Evolutionary conservation across 2,888 invertebrate genomes (phyloP).

Genomic region (Macaria liturata): DNA sequence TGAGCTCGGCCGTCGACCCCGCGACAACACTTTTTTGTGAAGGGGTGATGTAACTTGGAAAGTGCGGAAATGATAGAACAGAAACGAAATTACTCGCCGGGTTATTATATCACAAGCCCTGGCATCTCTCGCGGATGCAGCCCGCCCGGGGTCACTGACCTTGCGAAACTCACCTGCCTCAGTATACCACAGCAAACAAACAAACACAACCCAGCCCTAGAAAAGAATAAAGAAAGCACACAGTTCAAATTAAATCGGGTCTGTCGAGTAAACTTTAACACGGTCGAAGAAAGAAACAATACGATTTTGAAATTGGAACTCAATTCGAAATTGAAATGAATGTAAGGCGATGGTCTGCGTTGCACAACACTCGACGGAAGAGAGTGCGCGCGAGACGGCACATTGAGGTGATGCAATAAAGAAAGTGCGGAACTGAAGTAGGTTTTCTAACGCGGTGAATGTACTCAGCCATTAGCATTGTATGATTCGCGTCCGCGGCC

Average conservation of each 20-base stretch:
- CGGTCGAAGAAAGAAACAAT: conserved; percentile 52
- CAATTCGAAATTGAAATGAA: conserved; percentile 57
- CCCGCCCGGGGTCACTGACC: conserved; percentile 70
- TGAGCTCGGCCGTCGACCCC: conserved; percentile 64
- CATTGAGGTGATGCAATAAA: conserved; percentile 77
- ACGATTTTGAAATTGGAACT: conserved; percentile 58
- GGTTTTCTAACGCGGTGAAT: conserved; percentile 81
- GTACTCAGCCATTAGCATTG: conserved; percentile 76
- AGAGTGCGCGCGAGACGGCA: conserved; percentile 76
- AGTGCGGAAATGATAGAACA: conserved; percentile 77
- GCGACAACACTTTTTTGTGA: conserved; percentile 55
- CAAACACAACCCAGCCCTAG: conserved; percentile 48
- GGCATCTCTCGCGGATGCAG: conserved; percentile 64
- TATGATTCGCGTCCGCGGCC: conserved; percentile 69
- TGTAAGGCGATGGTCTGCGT: conserved; percentile 49
- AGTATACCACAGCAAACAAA: conserved; percentile 56
- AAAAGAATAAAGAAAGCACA: conserved; percentile 58
- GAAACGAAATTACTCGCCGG: conserved; percentile 58
- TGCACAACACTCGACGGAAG: conserved; percentile 77
- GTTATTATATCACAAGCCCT: conserved; percentile 72
- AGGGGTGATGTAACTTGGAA: conserved; percentile 76
- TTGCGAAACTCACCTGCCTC: conserved; percentile 78
- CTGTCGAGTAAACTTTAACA: conserved; percentile 38
- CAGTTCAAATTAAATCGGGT: conserved; percentile 48
- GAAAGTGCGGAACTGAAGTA: conserved; percentile 82